phyloP scores from a whole-genome alignment of 2,113 vertebrate genomes.

The Mesembrinibis cayennensis region DNA sequence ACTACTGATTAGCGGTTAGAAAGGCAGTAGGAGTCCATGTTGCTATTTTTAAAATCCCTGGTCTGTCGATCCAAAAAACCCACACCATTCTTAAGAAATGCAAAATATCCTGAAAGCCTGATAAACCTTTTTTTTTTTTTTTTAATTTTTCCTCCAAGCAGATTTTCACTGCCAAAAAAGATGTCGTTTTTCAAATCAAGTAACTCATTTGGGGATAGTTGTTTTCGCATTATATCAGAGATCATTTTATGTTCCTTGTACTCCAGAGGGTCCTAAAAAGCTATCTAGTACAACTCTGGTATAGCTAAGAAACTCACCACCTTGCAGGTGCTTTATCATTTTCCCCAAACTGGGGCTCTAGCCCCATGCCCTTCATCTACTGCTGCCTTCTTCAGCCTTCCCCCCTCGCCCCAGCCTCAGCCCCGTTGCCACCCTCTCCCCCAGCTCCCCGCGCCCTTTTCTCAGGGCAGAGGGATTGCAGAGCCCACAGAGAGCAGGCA shows the following conservation, averaged over 20 bases:
- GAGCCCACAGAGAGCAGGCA: rapidly evolving
- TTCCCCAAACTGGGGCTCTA: neutral
- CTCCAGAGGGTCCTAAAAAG: neutral
- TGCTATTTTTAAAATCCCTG: constrained; percentile 30
- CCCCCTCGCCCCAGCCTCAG: neutral
- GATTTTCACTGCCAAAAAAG: neutral
- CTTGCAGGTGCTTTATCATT: neutral
- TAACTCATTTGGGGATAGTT: neutral
- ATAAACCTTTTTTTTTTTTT: neutral
- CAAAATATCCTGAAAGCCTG: neutral
- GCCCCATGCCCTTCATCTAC: neutral
- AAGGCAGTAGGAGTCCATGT: neutral
- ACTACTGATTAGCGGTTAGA: neutral
- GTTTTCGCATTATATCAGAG: neutral
- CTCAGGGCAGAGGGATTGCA: neutral
- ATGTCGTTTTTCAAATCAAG: neutral
- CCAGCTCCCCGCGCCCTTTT: rapidly evolving
- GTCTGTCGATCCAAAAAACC: neutral
- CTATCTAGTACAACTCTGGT: neutral
- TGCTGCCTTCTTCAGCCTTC: neutral
- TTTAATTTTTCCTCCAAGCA: neutral
- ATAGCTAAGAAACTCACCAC: neutral
- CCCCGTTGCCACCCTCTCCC: rapidly evolving
- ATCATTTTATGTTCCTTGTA: neutral
- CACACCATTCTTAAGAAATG: constrained; percentile 1